Conservation (phyloP, 1,140 invertebrate species). For the Bombus huntii region DNA sequence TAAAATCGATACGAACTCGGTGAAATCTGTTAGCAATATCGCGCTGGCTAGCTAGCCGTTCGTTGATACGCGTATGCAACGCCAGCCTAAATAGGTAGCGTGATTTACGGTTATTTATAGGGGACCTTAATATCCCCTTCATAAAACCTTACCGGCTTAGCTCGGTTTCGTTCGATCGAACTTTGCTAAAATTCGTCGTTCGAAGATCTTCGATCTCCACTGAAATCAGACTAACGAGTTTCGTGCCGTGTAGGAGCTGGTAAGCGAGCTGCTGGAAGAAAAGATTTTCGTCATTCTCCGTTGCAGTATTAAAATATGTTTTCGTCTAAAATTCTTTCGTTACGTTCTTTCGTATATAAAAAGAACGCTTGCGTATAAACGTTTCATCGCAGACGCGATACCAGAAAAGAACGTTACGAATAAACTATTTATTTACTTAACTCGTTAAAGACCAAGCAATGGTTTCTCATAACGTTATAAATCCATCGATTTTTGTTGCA, state of each 20-base stretch:
- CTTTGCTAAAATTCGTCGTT: neutral
- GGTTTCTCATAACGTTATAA: no score
- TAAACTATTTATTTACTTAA: no score
- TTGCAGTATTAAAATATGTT: neutral
- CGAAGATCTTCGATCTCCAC: neutral
- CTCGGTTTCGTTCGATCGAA: slow-evolving; percentile 17
- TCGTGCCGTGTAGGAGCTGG: neutral
- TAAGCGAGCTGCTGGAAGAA: neutral
- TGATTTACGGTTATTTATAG: slow-evolving; percentile 44
- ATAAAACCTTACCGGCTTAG: neutral
- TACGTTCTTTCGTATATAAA: no score
- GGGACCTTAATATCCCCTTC: slow-evolving; percentile 26
- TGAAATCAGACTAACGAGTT: neutral
- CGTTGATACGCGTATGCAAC: slow-evolving; percentile 5
- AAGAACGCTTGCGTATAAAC: no score
- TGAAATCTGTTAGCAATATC: slow-evolving; percentile 28
- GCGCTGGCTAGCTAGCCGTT: neutral
- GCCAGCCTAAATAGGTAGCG: slow-evolving; percentile 6
- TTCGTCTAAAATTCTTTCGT: no score
- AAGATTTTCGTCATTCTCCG: neutral
- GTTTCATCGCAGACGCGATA: no score
- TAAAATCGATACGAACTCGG: slow-evolving; percentile 5
- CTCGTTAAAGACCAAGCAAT: no score
- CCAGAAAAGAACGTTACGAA: no score
- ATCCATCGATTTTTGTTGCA: no score